Percentiles rank a stretch among this genome's conserved stretches.
These are phyloP conservation scores for Apteryx owenii DNA, from an alignment of 2,113 vertebrate species.

Conservation along the genomic window DNA sequence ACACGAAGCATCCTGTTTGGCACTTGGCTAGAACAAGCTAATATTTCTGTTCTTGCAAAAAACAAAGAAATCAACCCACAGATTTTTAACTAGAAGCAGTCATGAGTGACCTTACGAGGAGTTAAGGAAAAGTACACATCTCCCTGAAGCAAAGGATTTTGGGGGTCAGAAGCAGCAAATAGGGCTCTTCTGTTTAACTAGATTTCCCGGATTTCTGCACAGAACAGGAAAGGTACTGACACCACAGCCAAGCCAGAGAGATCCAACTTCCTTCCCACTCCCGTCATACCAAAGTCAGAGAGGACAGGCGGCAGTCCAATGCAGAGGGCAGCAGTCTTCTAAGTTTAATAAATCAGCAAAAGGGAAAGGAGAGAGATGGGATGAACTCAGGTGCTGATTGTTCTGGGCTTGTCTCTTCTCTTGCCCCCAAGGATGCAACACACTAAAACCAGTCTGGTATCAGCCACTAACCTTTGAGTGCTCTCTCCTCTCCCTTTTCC, in stretches of 20 bases:
- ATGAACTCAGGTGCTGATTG: background rate
- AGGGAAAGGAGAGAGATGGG: background rate
- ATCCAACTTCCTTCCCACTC: background rate
- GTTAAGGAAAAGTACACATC: background rate
- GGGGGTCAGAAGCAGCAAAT: background rate
- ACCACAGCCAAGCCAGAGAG: background rate
- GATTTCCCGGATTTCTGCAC: background rate
- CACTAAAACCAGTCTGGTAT: background rate
- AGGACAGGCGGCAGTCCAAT: background rate
- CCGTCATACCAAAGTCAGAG: background rate
- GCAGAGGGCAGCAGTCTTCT: background rate
- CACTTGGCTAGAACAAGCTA: background rate
- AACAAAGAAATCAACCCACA: background rate
- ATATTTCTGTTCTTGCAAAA: background rate
- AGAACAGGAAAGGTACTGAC: background rate
- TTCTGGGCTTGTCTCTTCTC: background rate
- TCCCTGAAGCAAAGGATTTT: background rate
- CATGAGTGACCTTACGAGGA: background rate
- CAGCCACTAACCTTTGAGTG: background rate
- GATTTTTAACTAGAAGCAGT: background rate
- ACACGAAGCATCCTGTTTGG: background rate
- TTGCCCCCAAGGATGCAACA: background rate
- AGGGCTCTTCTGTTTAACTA: background rate
- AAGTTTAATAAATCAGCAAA: background rate
- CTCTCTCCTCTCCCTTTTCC: background rate